phyloP scores from a whole-genome alignment of 1,140 invertebrate species.

The Cotesia vestalis region DNA sequence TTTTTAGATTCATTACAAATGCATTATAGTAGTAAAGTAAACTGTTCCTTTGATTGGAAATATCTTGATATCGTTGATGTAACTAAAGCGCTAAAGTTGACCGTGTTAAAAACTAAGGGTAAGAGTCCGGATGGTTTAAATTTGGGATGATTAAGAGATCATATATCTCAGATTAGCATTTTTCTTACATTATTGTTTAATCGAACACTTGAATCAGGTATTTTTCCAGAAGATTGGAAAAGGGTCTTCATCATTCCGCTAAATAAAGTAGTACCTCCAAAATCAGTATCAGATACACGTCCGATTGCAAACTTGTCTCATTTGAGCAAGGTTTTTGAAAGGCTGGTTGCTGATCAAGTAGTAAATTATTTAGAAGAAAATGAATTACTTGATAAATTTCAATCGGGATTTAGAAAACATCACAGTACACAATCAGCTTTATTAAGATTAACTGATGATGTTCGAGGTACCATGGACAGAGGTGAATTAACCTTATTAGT shows the following conservation, averaged over 20 bases:
- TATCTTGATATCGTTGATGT: background rate
- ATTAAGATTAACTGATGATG: too few species aligned
- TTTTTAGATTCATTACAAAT: too few species aligned
- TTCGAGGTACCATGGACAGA: too few species aligned
- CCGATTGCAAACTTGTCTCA: conserved; percentile 9
- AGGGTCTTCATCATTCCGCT: background rate
- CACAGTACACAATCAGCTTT: too few species aligned
- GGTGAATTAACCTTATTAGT: too few species aligned
- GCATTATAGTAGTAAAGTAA: background rate
- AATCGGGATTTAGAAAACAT: too few species aligned
- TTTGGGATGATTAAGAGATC: background rate
- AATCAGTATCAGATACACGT: conserved; percentile 1
- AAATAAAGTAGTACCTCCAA: background rate
- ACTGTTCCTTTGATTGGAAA: background rate
- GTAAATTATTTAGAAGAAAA: too few species aligned
- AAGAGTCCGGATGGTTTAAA: background rate
- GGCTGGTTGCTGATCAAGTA: background rate
- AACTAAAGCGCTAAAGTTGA: too few species aligned
- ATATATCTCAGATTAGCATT: background rate
- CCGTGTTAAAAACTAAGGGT: too few species aligned
- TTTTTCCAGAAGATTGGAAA: conserved; percentile 7
- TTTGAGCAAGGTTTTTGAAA: background rate
- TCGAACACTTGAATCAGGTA: background rate
- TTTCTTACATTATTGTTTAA: background rate
- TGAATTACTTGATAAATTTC: too few species aligned